Evolutionary conservation across 2,797 vertebrate genomes (phyloP).

Genomic region (Philypnodon macrostomus): DNA sequence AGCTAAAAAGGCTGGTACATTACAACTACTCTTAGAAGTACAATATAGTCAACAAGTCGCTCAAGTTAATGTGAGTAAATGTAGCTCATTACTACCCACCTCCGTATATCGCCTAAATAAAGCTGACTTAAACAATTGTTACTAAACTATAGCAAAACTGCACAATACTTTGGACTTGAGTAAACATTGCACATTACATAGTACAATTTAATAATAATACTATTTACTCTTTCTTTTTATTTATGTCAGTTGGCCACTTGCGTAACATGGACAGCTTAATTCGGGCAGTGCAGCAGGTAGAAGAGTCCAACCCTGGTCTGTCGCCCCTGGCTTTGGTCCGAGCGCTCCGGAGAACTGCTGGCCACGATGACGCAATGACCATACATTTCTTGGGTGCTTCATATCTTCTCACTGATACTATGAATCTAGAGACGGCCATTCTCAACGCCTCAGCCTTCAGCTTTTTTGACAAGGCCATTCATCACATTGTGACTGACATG

Average conservation of each 20-base stretch:
- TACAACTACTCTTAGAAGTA: no score
- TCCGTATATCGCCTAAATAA: no score
- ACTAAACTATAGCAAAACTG: no score
- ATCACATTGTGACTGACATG: constrained; percentile 47
- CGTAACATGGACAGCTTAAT: constrained; percentile 75
- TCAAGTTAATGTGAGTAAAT: no score
- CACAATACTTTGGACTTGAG: no score
- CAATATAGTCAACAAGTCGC: no score
- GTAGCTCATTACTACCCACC: no score
- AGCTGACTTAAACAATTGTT: no score
- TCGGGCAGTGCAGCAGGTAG: constrained; percentile 62
- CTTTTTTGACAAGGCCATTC: constrained; percentile 66
- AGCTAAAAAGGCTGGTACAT: no score
- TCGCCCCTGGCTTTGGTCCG: constrained; percentile 34
- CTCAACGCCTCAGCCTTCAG: constrained; percentile 54
- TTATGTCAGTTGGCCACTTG: constrained; percentile 57
- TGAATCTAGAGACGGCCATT: constrained; percentile 47
- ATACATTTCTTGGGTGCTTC: constrained; percentile 59
- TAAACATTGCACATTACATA: no score
- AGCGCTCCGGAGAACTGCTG: constrained; percentile 54
- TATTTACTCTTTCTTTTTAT: not conserved
- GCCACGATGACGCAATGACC: constrained; percentile 55
- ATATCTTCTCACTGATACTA: constrained; percentile 12
- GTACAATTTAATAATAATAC: not conserved
- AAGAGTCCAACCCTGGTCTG: constrained; percentile 51